Evolutionary conservation across 2,113 vertebrate species (phyloP).

Genomic region (Tetrao urogallus): DNA sequence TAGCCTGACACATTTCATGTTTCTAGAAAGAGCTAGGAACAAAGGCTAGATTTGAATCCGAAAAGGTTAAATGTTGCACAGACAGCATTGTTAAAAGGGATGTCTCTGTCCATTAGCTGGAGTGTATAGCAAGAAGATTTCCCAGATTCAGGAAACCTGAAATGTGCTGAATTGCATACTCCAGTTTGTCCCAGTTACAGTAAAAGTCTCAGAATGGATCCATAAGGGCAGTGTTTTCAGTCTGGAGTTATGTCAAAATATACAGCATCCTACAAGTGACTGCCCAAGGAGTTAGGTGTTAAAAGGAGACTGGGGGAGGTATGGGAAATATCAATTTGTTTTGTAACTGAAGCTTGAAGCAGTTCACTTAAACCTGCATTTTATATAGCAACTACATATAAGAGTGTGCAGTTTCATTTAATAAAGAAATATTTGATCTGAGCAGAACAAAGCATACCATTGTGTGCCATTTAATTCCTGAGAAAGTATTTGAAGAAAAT

Average conservation of each 20-base stretch:
- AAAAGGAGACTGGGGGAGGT: neutral
- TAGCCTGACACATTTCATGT: neutral
- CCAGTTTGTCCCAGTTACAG: constrained; percentile 22
- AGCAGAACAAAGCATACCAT: constrained; percentile 68
- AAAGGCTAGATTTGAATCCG: constrained; percentile 45
- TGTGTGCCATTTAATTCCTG: constrained; percentile 78
- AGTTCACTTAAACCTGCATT: constrained; percentile 59
- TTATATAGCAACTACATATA: constrained; percentile 52
- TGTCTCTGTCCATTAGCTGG: constrained; percentile 30
- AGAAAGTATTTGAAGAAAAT: constrained; percentile 81
- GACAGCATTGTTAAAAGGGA: constrained; percentile 22
- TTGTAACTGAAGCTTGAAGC: constrained; percentile 59
- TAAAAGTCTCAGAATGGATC: neutral
- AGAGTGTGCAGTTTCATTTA: constrained; percentile 71
- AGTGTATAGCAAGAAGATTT: constrained; percentile 29
- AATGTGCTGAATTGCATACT: constrained; percentile 48
- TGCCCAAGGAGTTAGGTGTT: constrained; percentile 17
- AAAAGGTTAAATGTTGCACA: constrained; percentile 52
- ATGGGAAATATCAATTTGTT: constrained; percentile 61
- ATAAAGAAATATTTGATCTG: constrained; percentile 80
- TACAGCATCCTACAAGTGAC: neutral
- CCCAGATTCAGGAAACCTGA: constrained; percentile 14
- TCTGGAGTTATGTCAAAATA: constrained; percentile 33
- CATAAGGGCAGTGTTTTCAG: constrained; percentile 23
- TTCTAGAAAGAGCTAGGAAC: constrained; percentile 34